phyloP scores from a whole-genome alignment of 2,888 invertebrate genomes.

The Synanthedon andrenaeformis region DNA sequence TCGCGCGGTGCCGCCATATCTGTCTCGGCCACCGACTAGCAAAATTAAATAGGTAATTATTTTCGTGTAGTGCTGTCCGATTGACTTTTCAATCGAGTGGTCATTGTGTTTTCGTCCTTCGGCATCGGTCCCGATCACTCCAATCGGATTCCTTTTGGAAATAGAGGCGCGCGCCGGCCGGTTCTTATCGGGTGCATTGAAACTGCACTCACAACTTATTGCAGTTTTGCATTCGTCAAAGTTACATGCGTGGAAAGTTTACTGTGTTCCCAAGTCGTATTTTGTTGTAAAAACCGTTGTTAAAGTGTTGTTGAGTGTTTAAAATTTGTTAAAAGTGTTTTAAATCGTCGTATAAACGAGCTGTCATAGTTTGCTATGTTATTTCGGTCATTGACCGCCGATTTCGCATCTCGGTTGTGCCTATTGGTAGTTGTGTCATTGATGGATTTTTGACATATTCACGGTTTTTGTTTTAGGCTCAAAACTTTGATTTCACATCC shows the following conservation, averaged over 20 bases:
- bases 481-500: slow-evolving; percentile 50
- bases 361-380: slow-evolving; percentile 61
- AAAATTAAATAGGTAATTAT: slow-evolving; percentile 73
- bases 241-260: slow-evolving; percentile 66
- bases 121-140: slow-evolving; percentile 40
- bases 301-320: slow-evolving; percentile 56
- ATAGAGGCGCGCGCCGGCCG: slow-evolving; percentile 66
- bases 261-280: slow-evolving; percentile 34
- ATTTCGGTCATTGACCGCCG: slow-evolving; percentile 71
- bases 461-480: slow-evolving; percentile 54
- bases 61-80: slow-evolving; percentile 56
- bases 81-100: slow-evolving; percentile 44
- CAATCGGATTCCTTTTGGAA: slow-evolving; percentile 63
- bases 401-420: slow-evolving; percentile 54
- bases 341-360: slow-evolving; percentile 50
- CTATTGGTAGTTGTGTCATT: slow-evolving; percentile 35
- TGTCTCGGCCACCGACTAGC: slow-evolving; percentile 73
- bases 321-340: slow-evolving; percentile 43
- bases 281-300: slow-evolving; percentile 36
- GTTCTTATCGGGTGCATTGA: slow-evolving; percentile 70
- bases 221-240: slow-evolving; percentile 67
- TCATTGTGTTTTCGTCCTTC: slow-evolving; percentile 44
- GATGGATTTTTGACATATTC: slow-evolving; percentile 40
- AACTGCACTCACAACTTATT: slow-evolving; percentile 71
- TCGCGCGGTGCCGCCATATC: slow-evolving; percentile 78